Percentiles rank a stretch among this genome's conserved stretches.
These are phyloP conservation scores for Caenorhabditis sp. DNA, from an alignment of 2,888 invertebrate species.

Conservation along the genomic window DNA sequence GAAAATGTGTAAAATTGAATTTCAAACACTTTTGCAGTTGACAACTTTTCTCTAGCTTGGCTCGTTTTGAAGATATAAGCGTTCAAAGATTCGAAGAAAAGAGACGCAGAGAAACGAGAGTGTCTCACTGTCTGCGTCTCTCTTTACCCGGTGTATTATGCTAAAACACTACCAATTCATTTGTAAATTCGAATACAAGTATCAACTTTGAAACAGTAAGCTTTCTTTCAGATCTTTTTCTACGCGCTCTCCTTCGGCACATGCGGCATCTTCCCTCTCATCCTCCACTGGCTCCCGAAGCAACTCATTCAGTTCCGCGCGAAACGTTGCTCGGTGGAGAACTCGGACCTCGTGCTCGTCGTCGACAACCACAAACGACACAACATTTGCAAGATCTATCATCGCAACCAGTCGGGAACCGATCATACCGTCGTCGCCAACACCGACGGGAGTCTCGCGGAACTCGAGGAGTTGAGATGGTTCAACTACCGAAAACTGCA, in stretches of 20 bases:
- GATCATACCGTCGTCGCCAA: conserved; percentile 58
- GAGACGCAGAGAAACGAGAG: too few relatives aligned
- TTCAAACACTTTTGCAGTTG: too few relatives aligned
- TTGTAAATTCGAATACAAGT: too few relatives aligned
- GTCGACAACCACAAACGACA: conserved; percentile 66
- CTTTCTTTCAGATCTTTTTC: conserved; percentile 67
- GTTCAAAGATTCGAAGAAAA: too few relatives aligned
- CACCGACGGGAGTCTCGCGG: conserved; percentile 62
- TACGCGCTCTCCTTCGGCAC: conserved; percentile 73
- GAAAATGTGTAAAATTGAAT: not conserved
- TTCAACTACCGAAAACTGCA: conserved; percentile 80
- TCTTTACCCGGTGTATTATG: too few relatives aligned
- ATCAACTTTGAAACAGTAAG: too few relatives aligned
- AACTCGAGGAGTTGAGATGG: conserved; percentile 72
- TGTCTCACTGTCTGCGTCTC: too few relatives aligned
- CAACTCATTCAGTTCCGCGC: conserved; percentile 71
- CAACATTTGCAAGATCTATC: conserved; percentile 55
- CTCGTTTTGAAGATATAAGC: too few relatives aligned
- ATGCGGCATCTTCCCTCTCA: conserved; percentile 78
- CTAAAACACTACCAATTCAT: too few relatives aligned
- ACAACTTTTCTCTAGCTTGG: too few relatives aligned
- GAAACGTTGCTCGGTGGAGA: conserved; percentile 71
- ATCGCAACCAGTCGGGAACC: conserved; percentile 38
- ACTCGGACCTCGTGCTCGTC: conserved; percentile 78
- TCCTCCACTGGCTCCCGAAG: conserved; percentile 81